Percentiles rank a stretch among this genome's conserved stretches.
Evolutionary conservation across 2,113 vertebrate species (phyloP).

Genomic region (Clinocottus analis): DNA sequence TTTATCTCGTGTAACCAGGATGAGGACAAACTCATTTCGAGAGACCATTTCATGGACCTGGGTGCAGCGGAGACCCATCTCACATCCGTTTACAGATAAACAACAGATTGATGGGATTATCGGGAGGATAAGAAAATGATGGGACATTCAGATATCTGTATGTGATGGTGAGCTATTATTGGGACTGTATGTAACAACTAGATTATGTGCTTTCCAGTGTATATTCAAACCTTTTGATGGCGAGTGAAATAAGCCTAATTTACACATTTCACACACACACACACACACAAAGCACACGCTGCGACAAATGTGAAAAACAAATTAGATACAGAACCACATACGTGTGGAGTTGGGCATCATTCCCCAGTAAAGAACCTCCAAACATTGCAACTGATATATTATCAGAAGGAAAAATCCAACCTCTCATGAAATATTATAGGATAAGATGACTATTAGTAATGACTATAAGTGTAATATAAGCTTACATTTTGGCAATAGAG

Average conservation of each 20-base stretch:
- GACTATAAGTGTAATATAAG: not conserved
- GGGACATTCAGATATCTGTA: constrained; percentile 11
- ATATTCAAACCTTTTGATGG: not conserved
- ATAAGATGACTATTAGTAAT: not conserved
- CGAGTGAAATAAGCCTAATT: not conserved
- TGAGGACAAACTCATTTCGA: constrained; percentile 6
- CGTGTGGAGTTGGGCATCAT: not conserved
- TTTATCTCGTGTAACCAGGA: constrained; percentile 1
- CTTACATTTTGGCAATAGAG: not conserved
- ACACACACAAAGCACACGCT: not conserved
- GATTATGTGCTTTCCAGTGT: not conserved
- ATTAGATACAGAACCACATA: not conserved
- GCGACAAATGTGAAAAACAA: not conserved
- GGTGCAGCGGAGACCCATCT: not conserved
- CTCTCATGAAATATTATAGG: not conserved
- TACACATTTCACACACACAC: not conserved
- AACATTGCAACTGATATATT: not conserved
- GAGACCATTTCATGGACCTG: not conserved
- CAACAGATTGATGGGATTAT: constrained; percentile 4
- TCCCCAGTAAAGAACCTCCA: not conserved
- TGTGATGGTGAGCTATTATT: not conserved
- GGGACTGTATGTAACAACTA: not conserved
- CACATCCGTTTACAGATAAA: not conserved
- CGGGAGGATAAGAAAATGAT: not conserved
- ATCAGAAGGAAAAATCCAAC: not conserved